Base-by-base conservation (phyloP, 2,888 invertebrate species). In the Cistogaster globosa region DNA sequence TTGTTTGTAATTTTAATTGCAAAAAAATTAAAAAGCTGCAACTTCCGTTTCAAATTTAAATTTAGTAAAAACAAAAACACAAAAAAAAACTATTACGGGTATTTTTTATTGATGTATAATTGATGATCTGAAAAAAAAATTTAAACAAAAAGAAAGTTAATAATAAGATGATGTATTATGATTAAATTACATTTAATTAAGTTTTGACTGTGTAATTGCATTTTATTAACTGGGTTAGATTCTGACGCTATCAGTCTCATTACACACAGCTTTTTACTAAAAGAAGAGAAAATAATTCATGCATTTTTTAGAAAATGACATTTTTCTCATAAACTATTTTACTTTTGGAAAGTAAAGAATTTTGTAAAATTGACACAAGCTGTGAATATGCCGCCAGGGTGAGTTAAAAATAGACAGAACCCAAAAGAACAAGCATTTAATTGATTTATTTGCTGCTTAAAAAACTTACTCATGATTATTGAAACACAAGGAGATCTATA, bases 21-120 rank as follows among this genome's bases (percentile, higher is more conserved):
- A 12, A 58, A 58, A 57, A 76, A 63, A 65, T 42, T 42, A 51
- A 72, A 42, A 78, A 68, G 7, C n/a, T 58, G 26, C 53, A 74
- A 78, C 75, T 78, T 85, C 85, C 85, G 82, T 85, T 84, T 74
- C 53, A 63, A 81, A 81, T 81, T 81, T 57, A 68, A 58, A 22
- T 9, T 48, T 42, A 60, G 42, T 20, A 32, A 12, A 75, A 60
- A 67, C 12, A 68, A 53, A 53, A 53, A 20, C 51, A 22, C 22
- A 0, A 72, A 65, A 63, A 62, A 68, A 51, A 71, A 42, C 42
- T 57, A 48, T 79, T 72, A 42, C 42, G 42, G 12, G 42, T 12
- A 45, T 65, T 79, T n/a, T 65, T 7, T 76, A 71, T 74, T 69
- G 42, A 76, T 42, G 36, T 76, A 42, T 58, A 65, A 82, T 76